Evolutionary conservation across 2,797 vertebrate genomes (phyloP).

Genomic region (Aplochiton taeniatus): DNA sequence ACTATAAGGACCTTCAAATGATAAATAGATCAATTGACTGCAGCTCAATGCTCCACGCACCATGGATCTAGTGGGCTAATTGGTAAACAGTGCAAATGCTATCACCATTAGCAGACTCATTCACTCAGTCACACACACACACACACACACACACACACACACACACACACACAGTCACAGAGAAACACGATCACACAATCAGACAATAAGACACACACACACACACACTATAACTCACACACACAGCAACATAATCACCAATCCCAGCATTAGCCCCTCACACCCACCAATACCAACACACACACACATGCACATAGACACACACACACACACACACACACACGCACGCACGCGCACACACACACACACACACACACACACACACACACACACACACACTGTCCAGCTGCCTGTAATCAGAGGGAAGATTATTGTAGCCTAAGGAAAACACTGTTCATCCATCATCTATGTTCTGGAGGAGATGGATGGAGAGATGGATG

Average conservation of each 20-base stretch:
- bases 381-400: too few relatives aligned
- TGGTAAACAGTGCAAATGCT: constrained; percentile 41
- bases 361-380: neutral
- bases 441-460: too few relatives aligned
- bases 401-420: too few relatives aligned
- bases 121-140: constrained; percentile 4
- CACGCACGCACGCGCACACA: neutral
- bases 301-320: too few relatives aligned
- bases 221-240: neutral
- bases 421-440: too few relatives aligned
- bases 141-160: too few relatives aligned
- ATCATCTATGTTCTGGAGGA: too few relatives aligned
- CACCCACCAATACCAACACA: neutral
- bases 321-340: neutral
- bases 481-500: too few relatives aligned
- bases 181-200: neutral
- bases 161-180: neutral
- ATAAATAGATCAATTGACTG: constrained; percentile 39
- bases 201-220: neutral
- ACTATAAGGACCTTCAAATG: constrained; percentile 9
- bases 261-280: neutral
- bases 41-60: constrained; percentile 16
- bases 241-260: constrained; percentile 21
- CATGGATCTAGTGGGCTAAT: constrained; percentile 35
- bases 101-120: constrained; percentile 31